Evolutionary conservation across 2,113 vertebrate species (phyloP).

Genomic region (Edolisoma coerulescens): DNA sequence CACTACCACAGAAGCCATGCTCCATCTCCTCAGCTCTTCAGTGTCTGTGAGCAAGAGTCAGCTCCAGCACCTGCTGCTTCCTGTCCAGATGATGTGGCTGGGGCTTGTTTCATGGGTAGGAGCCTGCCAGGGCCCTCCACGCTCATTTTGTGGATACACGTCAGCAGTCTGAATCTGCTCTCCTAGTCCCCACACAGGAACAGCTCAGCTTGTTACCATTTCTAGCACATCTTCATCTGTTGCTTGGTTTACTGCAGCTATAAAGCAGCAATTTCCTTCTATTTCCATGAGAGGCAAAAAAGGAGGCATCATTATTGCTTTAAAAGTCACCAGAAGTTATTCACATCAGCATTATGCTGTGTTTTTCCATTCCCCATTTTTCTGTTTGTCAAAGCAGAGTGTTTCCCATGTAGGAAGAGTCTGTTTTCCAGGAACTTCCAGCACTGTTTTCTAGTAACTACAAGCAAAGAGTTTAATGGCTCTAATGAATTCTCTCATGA

Average conservation of each 20-base stretch:
- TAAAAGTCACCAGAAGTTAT: not conserved
- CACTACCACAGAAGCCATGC: not conserved
- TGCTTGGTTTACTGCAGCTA: slow-evolving; percentile 13
- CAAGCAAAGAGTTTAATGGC: not conserved
- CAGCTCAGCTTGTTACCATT: slow-evolving; percentile 14
- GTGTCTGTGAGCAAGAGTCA: not conserved
- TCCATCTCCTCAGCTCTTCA: not conserved
- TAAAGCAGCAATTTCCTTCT: not conserved
- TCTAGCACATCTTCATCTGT: slow-evolving; percentile 10
- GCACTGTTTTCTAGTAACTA: not conserved
- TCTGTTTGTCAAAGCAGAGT: not conserved
- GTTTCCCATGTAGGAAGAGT: not conserved
- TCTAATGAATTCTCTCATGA: not conserved
- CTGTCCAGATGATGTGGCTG: not conserved
- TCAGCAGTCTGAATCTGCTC: not conserved
- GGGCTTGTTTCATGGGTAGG: not conserved
- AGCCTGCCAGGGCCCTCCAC: not conserved
- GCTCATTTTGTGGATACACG: not conserved
- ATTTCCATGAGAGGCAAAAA: not conserved
- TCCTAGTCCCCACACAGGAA: not conserved
- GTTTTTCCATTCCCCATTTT: not conserved
- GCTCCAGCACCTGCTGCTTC: not conserved
- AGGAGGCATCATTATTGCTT: not conserved
- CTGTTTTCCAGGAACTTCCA: not conserved
- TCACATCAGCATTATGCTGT: not conserved